Evolutionary conservation across 2,888 invertebrate genomes (phyloP), one percentile per base, ranked within the genome.

Genomic region (Helicoverpa assulta): DNA sequence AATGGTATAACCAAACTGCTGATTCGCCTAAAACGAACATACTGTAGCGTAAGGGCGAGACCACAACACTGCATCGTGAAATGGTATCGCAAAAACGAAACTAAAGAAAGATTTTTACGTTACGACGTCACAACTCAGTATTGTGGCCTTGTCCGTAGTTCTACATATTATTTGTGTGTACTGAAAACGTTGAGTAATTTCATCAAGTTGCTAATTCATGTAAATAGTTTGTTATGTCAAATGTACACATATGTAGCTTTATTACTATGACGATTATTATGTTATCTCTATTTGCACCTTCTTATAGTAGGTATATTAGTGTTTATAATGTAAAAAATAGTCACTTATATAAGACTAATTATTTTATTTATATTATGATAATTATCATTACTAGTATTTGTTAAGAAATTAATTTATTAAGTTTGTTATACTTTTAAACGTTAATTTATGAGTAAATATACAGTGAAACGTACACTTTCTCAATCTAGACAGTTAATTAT

Each of bases 271-370:
- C 57, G 51, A 55, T 67, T 58, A 53, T 68, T 63, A 65, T 37
- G 16, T 58, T 71, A 67, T 70, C 62, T 73, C 58, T 73, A 60
- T 84, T 67, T 70, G 78, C 78, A 82, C 73, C 26, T 70, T 59
- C 66, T 55, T 43, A 64, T 19, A 12, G 60, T 26, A 26, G 26
- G 26, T 67, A 70, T 59, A 66, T 67, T 57, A 57, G 50, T 79
- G 72, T 80, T 66, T 51, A 58, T 53, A 72, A 59, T 78, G 58
- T 81, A 82, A 71, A 80, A 47, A 76, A 69, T 75, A 82, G 78
- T 81, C 83, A 78, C 70, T 54, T 72, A 75, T 26, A 76, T 82
- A 79, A 81, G 81, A 67, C 73, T 81, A 77, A 78, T 75, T 78
- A 81, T 80, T 80, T 71, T 76, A 81, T 76, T 80, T 71, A 78